phyloP scores from a whole-genome alignment of 2,113 vertebrate genomes.

The Platichthys flesus region DNA sequence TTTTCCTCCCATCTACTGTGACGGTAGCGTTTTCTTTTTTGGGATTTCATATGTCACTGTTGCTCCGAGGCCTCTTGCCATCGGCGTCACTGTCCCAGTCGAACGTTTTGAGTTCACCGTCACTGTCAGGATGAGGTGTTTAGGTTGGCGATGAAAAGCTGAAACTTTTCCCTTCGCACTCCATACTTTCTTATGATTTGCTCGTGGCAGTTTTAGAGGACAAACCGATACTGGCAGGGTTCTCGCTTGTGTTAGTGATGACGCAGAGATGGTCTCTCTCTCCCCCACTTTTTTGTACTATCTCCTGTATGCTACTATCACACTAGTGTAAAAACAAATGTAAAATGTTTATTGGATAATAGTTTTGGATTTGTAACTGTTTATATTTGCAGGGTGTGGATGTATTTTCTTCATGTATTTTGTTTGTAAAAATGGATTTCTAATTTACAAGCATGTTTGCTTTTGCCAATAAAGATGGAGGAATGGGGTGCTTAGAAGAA shows the following conservation, averaged over 20 bases:
- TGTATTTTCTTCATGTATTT: slow-evolving; percentile 99
- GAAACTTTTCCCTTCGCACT: slow-evolving; percentile 5
- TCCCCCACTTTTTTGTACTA: slow-evolving; percentile 81
- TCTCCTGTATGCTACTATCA: slow-evolving; percentile 90
- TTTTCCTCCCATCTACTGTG: slow-evolving; percentile 44
- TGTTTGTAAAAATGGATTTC: slow-evolving; percentile 96
- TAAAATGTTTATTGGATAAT: slow-evolving; percentile 89
- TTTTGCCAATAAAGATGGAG: slow-evolving; percentile 97
- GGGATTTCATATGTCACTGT: slow-evolving; percentile 34
- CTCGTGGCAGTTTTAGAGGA: slow-evolving; percentile 18
- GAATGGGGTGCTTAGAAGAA: slow-evolving; percentile 85
- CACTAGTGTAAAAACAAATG: slow-evolving; percentile 86
- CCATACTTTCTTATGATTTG: not conserved
- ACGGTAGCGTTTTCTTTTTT: slow-evolving; percentile 13
- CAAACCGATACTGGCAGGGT: slow-evolving; percentile 3
- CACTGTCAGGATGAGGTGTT: not conserved
- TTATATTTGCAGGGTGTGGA: slow-evolving; percentile 98
- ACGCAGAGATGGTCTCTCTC: slow-evolving; percentile 44
- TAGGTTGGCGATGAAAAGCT: slow-evolving; percentile 6
- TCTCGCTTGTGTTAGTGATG: slow-evolving; percentile 47
- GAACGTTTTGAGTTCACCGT: not conserved
- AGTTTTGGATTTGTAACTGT: slow-evolving; percentile 99
- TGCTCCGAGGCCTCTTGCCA: slow-evolving; percentile 25
- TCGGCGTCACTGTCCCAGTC: slow-evolving; percentile 24
- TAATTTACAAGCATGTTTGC: slow-evolving; percentile 97